A percentile compares a stretch with the other conserved stretches of the same genome.
Conservation (phyloP, 2,888 invertebrate genomes). For the Diaperis boleti region DNA sequence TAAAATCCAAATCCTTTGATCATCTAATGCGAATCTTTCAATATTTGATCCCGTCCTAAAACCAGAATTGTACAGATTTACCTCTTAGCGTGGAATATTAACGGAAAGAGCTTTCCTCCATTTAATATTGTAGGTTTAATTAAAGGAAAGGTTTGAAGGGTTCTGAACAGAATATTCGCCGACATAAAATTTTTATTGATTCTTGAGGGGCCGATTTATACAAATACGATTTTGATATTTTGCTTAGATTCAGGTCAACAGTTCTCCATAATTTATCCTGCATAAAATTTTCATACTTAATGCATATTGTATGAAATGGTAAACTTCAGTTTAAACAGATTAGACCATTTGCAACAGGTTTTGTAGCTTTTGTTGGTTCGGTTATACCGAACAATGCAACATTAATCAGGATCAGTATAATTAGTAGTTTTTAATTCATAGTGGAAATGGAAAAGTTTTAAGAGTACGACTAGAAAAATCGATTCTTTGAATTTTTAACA, state of each 20-base stretch:
- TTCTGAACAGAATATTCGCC: constrained; percentile 4
- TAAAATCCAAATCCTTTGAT: constrained; percentile 30
- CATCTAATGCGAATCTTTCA: constrained; percentile 39
- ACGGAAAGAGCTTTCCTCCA: constrained; percentile 10
- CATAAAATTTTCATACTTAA: constrained; percentile 46
- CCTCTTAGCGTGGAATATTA: constrained; percentile 14
- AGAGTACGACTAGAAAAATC: not conserved
- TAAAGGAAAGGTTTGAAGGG: constrained; percentile 1
- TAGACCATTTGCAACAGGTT: constrained; percentile 38
- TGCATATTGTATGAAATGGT: constrained; percentile 40
- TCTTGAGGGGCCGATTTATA: constrained; percentile 23
- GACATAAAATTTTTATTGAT: constrained; percentile 28
- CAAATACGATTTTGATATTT: constrained; percentile 29
- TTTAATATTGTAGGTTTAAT: constrained; percentile 17
- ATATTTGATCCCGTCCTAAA: constrained; percentile 26
- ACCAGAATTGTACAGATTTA: constrained; percentile 31
- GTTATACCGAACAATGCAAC: too few species aligned
- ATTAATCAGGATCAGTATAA: too few species aligned
- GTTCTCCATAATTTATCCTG: constrained; percentile 40
- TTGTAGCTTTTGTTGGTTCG: constrained; percentile 24
- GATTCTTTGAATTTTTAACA: not conserved
- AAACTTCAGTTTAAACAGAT: constrained; percentile 43
- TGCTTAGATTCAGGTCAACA: constrained; percentile 42
- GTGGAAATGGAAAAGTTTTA: too few species aligned
- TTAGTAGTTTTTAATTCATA: too few species aligned